A percentile compares a stretch with the other conserved stretches of the same genome.
phyloP scores from a whole-genome alignment of 2,888 invertebrate genomes.

The Cheilosia soror region DNA sequence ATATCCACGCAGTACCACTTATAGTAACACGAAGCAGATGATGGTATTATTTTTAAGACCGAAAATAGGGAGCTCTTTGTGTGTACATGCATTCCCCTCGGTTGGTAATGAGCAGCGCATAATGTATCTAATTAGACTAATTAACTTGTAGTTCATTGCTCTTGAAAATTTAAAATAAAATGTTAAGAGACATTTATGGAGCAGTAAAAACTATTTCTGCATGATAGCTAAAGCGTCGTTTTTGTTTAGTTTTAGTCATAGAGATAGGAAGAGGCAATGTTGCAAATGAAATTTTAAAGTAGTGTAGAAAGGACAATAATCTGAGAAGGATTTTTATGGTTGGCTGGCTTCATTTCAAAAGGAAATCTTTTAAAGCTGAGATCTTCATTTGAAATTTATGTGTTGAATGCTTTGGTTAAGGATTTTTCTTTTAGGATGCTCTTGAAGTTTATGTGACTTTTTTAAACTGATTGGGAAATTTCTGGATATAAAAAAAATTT shows the following conservation, averaged over 20 bases:
- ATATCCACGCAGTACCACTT: slow-evolving; percentile 46
- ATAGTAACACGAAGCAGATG: slow-evolving; percentile 63
- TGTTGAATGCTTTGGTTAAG: not conserved
- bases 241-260: not conserved
- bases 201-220: slow-evolving; percentile 3
- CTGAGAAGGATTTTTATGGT: not conserved
- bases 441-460: not conserved
- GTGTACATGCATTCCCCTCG: not conserved
- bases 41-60: slow-evolving; percentile 60
- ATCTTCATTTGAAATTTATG: not conserved
- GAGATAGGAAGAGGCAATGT: not conserved
- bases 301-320: slow-evolving; percentile 26
- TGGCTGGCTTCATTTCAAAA: not conserved
- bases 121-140: slow-evolving; percentile 69
- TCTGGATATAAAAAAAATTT: not conserved
- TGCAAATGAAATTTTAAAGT: slow-evolving; percentile 1
- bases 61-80: slow-evolving; percentile 37
- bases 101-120: slow-evolving; percentile 41
- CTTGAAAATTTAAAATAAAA: slow-evolving; percentile 70
- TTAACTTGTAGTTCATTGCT: slow-evolving; percentile 71
- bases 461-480: not conserved
- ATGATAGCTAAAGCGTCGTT: slow-evolving; percentile 9
- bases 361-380: not conserved
- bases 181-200: slow-evolving; percentile 25
- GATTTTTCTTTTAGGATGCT: not conserved